phyloP scores from a whole-genome alignment of 2,797 vertebrate species.

The Pampus argenteus region DNA sequence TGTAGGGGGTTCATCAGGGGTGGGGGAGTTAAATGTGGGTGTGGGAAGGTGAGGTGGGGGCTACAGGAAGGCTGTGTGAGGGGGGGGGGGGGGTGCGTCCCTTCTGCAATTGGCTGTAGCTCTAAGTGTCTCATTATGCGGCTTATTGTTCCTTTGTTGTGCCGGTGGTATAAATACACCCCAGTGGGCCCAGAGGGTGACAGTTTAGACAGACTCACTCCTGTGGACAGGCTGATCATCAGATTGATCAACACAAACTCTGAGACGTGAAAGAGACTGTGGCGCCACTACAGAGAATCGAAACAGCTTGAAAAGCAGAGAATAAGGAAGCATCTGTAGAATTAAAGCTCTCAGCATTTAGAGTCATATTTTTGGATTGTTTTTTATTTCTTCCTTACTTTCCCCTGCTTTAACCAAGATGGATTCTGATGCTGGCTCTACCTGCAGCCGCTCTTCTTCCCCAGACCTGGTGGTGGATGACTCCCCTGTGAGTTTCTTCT shows the following conservation, averaged over 20 bases:
- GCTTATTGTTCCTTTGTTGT: constrained; percentile 89
- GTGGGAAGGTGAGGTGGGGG: constrained; percentile 74
- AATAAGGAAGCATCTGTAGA: constrained; percentile 22
- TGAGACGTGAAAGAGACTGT: constrained; percentile 48
- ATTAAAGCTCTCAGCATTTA: not conserved
- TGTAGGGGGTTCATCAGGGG: constrained; percentile 58
- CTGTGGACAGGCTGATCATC: constrained; percentile 58
- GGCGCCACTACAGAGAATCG: constrained; percentile 20
- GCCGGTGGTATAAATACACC: constrained; percentile 82
- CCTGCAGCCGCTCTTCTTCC: constrained; percentile 86
- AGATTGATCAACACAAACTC: constrained; percentile 31
- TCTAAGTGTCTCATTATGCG: constrained; percentile 88
- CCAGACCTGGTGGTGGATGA: constrained; percentile 85
- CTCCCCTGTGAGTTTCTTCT: constrained; percentile 77
- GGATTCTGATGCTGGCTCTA: constrained; percentile 87
- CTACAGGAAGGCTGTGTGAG: constrained; percentile 64
- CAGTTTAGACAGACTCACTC: constrained; percentile 71
- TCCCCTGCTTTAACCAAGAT: constrained; percentile 63
- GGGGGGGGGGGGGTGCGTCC: constrained; percentile 77
- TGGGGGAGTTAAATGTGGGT: constrained; percentile 64
- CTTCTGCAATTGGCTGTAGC: constrained; percentile 86
- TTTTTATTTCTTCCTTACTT: constrained; percentile 14
- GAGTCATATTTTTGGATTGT: constrained; percentile 8
- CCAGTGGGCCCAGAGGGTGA: constrained; percentile 72
- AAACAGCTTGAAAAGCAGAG: constrained; percentile 9